Percentiles rank a stretch among this genome's conserved stretches.
Conservation (phyloP, 2,888 invertebrate species). For the Microdon myrmicae region DNA sequence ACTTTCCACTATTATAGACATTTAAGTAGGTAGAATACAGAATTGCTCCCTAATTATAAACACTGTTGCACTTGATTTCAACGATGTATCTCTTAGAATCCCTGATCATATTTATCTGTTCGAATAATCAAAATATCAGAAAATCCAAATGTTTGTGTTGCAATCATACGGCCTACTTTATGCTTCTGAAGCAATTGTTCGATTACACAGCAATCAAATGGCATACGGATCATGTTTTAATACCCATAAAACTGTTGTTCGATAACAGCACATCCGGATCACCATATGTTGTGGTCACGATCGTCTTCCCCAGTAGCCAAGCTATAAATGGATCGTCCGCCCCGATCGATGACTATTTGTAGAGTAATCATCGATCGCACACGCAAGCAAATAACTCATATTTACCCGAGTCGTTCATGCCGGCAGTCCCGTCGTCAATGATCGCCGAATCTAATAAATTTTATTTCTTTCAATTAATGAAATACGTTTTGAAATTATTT, state of each 20-base stretch:
- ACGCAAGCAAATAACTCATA: too few species aligned
- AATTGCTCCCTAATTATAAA: too few species aligned
- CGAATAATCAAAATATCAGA: too few species aligned
- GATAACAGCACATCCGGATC: constrained; percentile 33
- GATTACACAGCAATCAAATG: constrained; percentile 29
- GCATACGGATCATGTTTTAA: constrained; percentile 27
- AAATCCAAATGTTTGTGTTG: too few species aligned
- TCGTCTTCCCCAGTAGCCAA: constrained; percentile 10
- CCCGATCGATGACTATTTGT: constrained; percentile 18
- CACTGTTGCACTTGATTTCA: too few species aligned
- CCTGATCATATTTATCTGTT: too few species aligned
- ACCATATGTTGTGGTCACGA: constrained; percentile 31
- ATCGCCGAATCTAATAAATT: constrained; percentile 37
- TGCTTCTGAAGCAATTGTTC: constrained; percentile 24
- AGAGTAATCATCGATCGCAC: constrained; percentile 19
- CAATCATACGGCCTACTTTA: constrained; percentile 19
- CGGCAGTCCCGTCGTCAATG: too few species aligned
- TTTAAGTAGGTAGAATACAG: too few species aligned
- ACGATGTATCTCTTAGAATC: too few species aligned
- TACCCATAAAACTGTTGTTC: constrained; percentile 21
- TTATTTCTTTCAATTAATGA: constrained; percentile 35
- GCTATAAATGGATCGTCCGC: constrained; percentile 1
- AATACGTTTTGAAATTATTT: constrained; percentile 31
- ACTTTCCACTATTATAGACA: too few species aligned
- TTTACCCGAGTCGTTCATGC: too few species aligned